Evolutionary conservation across 1,140 invertebrate genomes (phyloP).

Genomic region (Xylocopa sonorina): DNA sequence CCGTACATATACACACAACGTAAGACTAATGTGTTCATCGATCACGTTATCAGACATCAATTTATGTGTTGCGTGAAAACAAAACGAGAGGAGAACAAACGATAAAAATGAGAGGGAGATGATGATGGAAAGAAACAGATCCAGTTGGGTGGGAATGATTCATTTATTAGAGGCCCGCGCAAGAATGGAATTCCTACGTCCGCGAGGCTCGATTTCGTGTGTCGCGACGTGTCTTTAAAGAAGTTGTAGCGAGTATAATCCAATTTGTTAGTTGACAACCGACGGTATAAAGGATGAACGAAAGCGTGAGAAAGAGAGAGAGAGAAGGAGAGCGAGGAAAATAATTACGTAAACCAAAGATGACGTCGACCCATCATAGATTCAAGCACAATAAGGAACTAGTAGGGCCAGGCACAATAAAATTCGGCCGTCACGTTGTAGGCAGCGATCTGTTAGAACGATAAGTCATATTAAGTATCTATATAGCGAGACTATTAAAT

Average conservation of each 20-base stretch:
- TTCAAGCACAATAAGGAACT: conserved; percentile 81
- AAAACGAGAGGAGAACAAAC: background rate
- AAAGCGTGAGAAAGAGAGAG: background rate
- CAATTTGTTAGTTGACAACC: conserved; percentile 50
- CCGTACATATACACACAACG: conserved; percentile 12
- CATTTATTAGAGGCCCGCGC: conserved; percentile 31
- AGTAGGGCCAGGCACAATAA: conserved; percentile 82
- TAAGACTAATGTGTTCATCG: conserved; percentile 49
- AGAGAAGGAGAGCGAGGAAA: conserved; percentile 10
- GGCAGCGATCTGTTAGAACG: conserved; percentile 81
- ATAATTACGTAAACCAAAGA: conserved; percentile 69
- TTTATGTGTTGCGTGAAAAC: background rate
- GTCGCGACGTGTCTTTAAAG: conserved; percentile 55
- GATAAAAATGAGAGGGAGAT: background rate
- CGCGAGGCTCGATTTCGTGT: conserved; percentile 57
- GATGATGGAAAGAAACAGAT: background rate
- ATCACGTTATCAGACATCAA: conserved; percentile 21
- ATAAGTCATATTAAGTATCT: conserved; percentile 80
- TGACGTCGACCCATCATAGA: conserved; percentile 79
- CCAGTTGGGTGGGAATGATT: background rate
- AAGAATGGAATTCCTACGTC: conserved; percentile 53
- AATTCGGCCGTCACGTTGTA: conserved; percentile 81
- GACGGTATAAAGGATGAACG: conserved; percentile 32
- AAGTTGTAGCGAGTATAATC: conserved; percentile 50
- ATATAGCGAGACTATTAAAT: conserved; percentile 81